Evolutionary conservation across 2,113 vertebrate genomes (phyloP).

Genomic region (Tauraco erythrolophus): DNA sequence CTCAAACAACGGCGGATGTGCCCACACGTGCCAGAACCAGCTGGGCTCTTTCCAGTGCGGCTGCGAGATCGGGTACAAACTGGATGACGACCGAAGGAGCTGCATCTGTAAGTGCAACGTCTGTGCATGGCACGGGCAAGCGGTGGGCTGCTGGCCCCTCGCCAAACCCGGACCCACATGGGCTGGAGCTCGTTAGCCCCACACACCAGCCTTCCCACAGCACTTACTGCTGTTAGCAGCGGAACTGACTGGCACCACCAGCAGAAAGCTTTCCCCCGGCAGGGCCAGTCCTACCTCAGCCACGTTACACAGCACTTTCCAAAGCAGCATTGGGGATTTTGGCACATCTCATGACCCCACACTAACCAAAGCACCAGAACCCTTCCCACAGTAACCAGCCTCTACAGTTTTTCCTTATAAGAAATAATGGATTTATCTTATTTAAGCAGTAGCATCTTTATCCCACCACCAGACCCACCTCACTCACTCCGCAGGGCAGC

Average conservation of each 20-base stretch:
- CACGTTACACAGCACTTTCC: neutral
- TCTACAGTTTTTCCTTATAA: neutral
- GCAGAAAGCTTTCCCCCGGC: neutral
- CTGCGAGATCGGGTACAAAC: slow-evolving; percentile 83
- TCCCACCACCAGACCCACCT: neutral
- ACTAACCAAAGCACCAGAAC: neutral
- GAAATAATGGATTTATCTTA: neutral
- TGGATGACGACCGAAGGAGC: slow-evolving; percentile 83
- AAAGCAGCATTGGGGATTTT: neutral
- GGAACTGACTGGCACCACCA: accelerated
- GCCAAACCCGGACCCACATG: accelerated
- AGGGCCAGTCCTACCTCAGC: neutral
- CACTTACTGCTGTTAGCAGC: accelerated
- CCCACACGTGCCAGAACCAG: slow-evolving; percentile 88
- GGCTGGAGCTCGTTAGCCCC: accelerated
- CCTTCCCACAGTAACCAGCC: neutral
- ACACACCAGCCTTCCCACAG: neutral
- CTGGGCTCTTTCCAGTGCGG: slow-evolving; percentile 89
- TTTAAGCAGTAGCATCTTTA: neutral
- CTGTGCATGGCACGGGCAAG: accelerated
- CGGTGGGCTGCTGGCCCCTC: no score
- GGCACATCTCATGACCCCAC: no score
- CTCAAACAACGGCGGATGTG: slow-evolving; percentile 80
- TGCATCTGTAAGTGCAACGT: slow-evolving; percentile 82
- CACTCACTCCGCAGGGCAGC: accelerated